These are phyloP conservation scores for Pogonocherus hispidulus DNA, from an alignment of 2,888 invertebrate species.

Conservation along the genomic window DNA sequence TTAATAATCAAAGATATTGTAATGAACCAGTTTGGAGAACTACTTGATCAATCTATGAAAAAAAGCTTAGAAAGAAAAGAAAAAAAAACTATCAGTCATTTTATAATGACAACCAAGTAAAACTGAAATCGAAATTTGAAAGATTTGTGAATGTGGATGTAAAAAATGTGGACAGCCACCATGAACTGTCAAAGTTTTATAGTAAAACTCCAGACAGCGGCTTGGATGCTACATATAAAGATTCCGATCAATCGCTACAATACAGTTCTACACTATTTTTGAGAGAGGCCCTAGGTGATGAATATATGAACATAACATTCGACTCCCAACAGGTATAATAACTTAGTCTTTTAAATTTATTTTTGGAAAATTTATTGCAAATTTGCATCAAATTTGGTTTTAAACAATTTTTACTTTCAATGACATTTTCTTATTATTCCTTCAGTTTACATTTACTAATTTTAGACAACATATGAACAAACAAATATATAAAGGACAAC, in stretches of 20 bases:
- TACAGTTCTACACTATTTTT: slow-evolving; percentile 14
- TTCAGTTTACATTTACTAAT: no score
- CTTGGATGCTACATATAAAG: not conserved
- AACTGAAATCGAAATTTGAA: not conserved
- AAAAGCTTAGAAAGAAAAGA: not conserved
- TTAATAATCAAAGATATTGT: not conserved
- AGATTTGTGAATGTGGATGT: not conserved
- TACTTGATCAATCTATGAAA: not conserved
- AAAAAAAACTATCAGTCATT: not conserved
- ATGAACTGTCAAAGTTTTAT: not conserved
- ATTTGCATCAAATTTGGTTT: no score
- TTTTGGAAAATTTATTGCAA: no score
- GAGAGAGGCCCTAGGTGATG: slow-evolving; percentile 10
- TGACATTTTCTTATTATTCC: no score
- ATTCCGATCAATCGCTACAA: not conserved
- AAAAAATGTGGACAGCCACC: not conserved
- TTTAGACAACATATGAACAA: no score
- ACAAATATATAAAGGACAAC: no score
- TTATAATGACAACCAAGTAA: not conserved
- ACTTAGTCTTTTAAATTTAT: not conserved
- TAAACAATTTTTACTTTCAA: no score
- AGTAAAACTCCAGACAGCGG: not conserved
- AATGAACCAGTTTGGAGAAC: not conserved
- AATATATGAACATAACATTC: slow-evolving; percentile 1
- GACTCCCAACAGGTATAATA: slow-evolving; percentile 1